Evolutionary conservation across 2,113 vertebrate species (phyloP).

Genomic region (Galemys pyrenaicus): DNA sequence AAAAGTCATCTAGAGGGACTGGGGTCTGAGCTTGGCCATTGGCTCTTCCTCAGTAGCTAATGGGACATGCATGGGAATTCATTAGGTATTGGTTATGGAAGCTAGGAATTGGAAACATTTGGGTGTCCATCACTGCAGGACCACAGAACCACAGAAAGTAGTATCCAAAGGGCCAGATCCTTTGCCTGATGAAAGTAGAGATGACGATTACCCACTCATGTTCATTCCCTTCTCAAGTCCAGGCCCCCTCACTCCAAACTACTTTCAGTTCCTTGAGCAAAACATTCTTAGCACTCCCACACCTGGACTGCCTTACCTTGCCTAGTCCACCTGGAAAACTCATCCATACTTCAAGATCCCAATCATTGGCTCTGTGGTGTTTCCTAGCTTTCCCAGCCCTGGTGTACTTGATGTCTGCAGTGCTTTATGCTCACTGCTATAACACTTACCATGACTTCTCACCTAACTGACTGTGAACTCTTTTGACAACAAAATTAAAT

Average conservation of each 20-base stretch:
- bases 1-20: neutral
- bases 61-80: neutral
- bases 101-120: neutral
- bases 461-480: neutral
- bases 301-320: neutral
- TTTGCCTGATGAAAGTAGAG: neutral
- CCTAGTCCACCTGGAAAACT: neutral
- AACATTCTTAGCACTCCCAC: neutral
- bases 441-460: neutral
- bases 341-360: neutral
- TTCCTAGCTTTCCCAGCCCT: neutral
- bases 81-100: neutral
- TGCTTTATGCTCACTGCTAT: neutral
- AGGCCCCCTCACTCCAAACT: neutral
- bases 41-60: neutral
- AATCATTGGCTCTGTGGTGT: neutral
- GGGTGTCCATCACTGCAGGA: neutral
- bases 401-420: neutral
- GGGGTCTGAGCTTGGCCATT: neutral
- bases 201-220: rapidly evolving
- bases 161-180: neutral
- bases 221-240: neutral
- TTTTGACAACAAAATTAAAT: neutral
- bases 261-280: neutral
- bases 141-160: neutral